Conservation (phyloP, 1,140 invertebrate genomes). For the Archegozetes longisetosus region DNA sequence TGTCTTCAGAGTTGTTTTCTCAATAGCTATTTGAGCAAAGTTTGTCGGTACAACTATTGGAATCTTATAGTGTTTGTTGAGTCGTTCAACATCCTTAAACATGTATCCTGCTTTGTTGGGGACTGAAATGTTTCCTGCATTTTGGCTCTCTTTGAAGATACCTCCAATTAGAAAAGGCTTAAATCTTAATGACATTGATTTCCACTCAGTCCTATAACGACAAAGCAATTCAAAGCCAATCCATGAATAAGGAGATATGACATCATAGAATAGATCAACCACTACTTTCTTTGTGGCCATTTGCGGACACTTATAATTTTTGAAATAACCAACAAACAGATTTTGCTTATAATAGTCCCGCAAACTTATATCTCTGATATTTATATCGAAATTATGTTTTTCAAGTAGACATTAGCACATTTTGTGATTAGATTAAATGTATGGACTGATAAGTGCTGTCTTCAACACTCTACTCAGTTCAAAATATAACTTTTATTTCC, state of each 20-base stretch:
- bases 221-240: constrained; percentile 32
- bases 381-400: too few species aligned
- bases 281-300: too few species aligned
- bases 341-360: too few species aligned
- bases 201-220: constrained; percentile 28
- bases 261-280: constrained; percentile 33
- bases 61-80: constrained; percentile 19
- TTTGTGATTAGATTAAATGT: too few species aligned
- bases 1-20: constrained; percentile 26
- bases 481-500: too few species aligned
- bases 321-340: too few species aligned
- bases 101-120: constrained; percentile 29
- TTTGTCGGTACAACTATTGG: constrained; percentile 28
- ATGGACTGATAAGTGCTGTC: too few species aligned
- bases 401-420: too few species aligned
- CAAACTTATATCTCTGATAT: too few species aligned
- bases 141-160: constrained; percentile 21
- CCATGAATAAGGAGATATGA: constrained; percentile 34
- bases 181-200: constrained; percentile 30
- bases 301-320: too few species aligned
- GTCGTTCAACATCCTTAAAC: constrained; percentile 25
- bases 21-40: constrained; percentile 24
- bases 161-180: constrained; percentile 31
- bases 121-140: constrained; percentile 13
- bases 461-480: too few species aligned